These are phyloP conservation scores for Latrodectus geometricus DNA, from an alignment of 1,140 invertebrate species.

Conservation along the genomic window DNA sequence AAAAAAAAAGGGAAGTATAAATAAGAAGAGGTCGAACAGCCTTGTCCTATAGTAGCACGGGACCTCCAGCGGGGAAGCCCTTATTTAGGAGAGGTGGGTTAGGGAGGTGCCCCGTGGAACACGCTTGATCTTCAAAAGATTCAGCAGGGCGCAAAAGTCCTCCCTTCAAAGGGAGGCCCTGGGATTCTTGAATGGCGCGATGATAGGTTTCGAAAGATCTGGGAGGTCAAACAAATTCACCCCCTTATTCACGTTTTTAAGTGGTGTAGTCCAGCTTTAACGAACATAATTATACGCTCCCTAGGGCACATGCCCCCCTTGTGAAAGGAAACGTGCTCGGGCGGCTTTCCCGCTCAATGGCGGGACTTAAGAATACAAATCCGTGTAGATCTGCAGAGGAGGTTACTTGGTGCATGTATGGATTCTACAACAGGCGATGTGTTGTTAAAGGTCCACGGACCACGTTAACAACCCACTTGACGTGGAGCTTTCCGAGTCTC, in stretches of 20 bases:
- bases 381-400: neutral
- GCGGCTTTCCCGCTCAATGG: conserved; percentile 28
- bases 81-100: neutral
- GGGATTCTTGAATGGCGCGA: conserved; percentile 33
- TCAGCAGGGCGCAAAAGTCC: conserved; percentile 32
- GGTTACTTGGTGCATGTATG: conserved; percentile 27
- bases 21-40: conserved; percentile 27
- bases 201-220: conserved; percentile 31
- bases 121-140: conserved; percentile 41
- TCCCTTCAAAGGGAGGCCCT: neutral
- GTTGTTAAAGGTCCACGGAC: conserved; percentile 14
- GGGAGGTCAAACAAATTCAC: conserved; percentile 60
- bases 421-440: conserved; percentile 19
- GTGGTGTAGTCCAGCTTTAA: conserved; percentile 62
- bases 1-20: conserved; percentile 35
- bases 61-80: conserved; percentile 25
- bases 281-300: conserved; percentile 61
- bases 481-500: conserved; percentile 27
- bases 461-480: conserved; percentile 57
- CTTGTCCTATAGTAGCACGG: conserved; percentile 22
- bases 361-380: conserved; percentile 52
- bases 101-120: conserved; percentile 25
- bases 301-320: conserved; percentile 22
- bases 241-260: conserved; percentile 62
- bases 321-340: conserved; percentile 56